Conservation (phyloP, 2,888 invertebrate species). For the Chymomyza amoena region DNA sequence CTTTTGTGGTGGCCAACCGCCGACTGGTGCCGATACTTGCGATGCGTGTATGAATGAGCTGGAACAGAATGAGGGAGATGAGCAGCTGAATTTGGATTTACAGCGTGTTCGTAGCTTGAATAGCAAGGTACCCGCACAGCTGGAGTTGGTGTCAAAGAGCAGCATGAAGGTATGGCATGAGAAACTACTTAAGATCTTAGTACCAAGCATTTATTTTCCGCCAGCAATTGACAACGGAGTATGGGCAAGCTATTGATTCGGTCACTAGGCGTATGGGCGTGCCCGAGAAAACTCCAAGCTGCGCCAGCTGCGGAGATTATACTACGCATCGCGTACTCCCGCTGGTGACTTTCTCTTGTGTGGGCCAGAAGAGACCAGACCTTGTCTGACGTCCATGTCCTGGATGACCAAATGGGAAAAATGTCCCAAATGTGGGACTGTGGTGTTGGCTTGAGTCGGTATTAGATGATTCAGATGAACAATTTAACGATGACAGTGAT, state of each 20-base stretch:
- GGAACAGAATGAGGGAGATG: conserved; percentile 29
- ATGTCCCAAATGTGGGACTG: conserved; percentile 71
- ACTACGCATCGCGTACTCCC: conserved; percentile 14
- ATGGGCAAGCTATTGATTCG: conserved; percentile 40
- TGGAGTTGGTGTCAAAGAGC: not conserved
- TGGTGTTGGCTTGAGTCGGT: no score
- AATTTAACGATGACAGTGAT: no score
- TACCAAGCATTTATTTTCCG: not conserved
- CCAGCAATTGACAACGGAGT: conserved; percentile 47
- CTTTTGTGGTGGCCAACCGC: conserved; percentile 40
- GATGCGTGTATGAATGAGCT: conserved; percentile 24
- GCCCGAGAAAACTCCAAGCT: not conserved
- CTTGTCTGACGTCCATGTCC: conserved; percentile 62
- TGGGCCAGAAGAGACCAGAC: not conserved
- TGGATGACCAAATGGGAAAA: conserved; percentile 78
- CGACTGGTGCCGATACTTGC: conserved; percentile 5
- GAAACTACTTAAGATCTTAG: not conserved
- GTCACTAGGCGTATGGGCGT: conserved; percentile 21
- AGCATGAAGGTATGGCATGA: conserved; percentile 17
- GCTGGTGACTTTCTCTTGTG: not conserved
- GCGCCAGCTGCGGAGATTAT: not conserved
- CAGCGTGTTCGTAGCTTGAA: conserved; percentile 51
- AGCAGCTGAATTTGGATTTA: conserved; percentile 56
- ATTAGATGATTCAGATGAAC: no score
- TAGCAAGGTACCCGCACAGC: not conserved